These are phyloP conservation scores for Isurus oxyrinchus DNA, from an alignment of 2,113 vertebrate genomes.

Conservation along the genomic window DNA sequence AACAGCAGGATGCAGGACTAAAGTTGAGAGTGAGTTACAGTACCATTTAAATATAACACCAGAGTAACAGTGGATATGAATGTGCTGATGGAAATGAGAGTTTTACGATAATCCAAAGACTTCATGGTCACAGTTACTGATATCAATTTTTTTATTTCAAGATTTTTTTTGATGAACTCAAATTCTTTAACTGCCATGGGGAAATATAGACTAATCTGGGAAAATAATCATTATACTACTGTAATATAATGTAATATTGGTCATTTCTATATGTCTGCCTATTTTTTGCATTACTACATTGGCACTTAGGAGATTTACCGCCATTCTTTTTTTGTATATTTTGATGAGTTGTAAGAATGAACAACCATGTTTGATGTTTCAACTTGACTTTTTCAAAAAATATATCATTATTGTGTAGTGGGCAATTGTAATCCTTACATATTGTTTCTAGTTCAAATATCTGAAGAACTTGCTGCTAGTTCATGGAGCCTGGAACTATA, in stretches of 20 bases:
- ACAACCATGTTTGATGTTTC: accelerated
- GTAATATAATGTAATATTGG: neutral
- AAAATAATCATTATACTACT: neutral
- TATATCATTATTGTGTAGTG: neutral
- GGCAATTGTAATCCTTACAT: slow-evolving; percentile 40
- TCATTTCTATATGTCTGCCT: neutral
- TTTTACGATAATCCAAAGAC: neutral
- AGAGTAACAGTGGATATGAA: neutral
- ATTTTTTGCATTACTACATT: neutral
- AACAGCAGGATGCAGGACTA: neutral
- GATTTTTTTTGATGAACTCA: neutral
- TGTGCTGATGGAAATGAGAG: neutral
- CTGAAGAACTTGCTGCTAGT: slow-evolving; percentile 95
- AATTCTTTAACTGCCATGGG: neutral
- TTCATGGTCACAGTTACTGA: neutral
- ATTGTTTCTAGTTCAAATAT: slow-evolving; percentile 85
- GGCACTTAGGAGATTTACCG: neutral
- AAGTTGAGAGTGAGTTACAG: neutral
- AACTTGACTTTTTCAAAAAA: neutral
- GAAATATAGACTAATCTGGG: neutral
- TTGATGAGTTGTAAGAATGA: slow-evolving; percentile 31
- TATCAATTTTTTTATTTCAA: neutral
- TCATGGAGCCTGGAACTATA: slow-evolving; percentile 98
- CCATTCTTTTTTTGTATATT: neutral
- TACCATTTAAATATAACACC: neutral